Conservation (phyloP, 2,113 vertebrate genomes). For the Hippocampus barbouri region DNA sequence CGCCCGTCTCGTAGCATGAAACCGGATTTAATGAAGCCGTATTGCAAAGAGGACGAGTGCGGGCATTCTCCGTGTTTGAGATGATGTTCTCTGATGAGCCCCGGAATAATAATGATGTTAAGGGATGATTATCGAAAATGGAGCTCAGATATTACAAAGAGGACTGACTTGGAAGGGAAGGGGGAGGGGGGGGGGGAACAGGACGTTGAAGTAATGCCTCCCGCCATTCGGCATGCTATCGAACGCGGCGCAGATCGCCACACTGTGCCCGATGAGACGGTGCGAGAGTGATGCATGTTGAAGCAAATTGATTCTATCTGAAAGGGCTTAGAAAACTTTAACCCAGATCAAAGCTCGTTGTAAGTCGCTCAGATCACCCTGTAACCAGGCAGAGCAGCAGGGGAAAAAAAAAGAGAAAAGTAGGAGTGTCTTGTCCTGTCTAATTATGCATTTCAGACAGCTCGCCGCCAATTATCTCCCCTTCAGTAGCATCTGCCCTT, state of each 20-base stretch:
- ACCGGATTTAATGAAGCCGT: constrained; percentile 48
- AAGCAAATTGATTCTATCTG: constrained; percentile 73
- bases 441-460: constrained; percentile 79
- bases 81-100: constrained; percentile 49
- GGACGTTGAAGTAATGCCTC: constrained; percentile 36
- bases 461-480: constrained; percentile 75
- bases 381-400: constrained; percentile 44
- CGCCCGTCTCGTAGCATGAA: constrained; percentile 40
- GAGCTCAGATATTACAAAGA: constrained; percentile 55
- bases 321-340: constrained; percentile 71
- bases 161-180: constrained; percentile 7
- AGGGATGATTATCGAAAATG: constrained; percentile 54
- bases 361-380: constrained; percentile 65
- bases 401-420: constrained; percentile 53
- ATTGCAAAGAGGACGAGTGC: constrained; percentile 50
- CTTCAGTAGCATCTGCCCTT: constrained; percentile 76
- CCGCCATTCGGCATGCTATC: constrained; percentile 43
- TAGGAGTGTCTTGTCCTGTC: constrained; percentile 70
- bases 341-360: constrained; percentile 72
- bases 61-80: constrained; percentile 39
- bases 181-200: background rate
- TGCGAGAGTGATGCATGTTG: constrained; percentile 65
- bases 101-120: constrained; percentile 58
- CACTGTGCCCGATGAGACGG: constrained; percentile 44
- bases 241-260: constrained; percentile 34